A percentile compares a stretch with the other conserved stretches of the same genome.
phyloP scores from a whole-genome alignment of 2,113 vertebrate species.

The Eurystomus gularis region DNA sequence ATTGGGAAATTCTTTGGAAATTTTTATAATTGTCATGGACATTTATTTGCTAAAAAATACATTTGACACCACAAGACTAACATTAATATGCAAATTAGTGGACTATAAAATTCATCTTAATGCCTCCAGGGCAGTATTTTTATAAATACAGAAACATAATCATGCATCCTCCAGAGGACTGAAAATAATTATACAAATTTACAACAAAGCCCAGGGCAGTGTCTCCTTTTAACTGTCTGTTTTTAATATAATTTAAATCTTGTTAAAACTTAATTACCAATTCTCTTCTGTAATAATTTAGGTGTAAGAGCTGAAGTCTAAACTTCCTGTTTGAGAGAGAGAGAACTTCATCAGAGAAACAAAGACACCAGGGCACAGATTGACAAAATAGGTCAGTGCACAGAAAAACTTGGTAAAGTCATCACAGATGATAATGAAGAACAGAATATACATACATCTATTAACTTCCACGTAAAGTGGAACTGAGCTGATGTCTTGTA shows the following conservation, averaged over 20 bases:
- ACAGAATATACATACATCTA: conserved; percentile 38
- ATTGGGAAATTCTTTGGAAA: conserved; percentile 12
- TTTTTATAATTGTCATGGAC: conserved; percentile 59
- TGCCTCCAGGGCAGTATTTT: conserved; percentile 80
- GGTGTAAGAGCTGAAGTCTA: conserved; percentile 88
- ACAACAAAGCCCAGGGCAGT: conserved; percentile 82
- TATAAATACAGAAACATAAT: conserved; percentile 86
- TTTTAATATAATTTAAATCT: conserved; percentile 85
- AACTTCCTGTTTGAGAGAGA: conserved; percentile 85
- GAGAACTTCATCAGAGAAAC: conserved; percentile 85
- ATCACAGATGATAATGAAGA: conserved; percentile 71
- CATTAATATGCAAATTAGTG: conserved; percentile 78
- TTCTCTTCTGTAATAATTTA: conserved; percentile 80
- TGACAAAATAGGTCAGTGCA: conserved; percentile 75
- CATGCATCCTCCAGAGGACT: conserved; percentile 79
- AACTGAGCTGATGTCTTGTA: not conserved
- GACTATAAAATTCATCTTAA: conserved; percentile 78
- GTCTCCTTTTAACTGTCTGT: conserved; percentile 80
- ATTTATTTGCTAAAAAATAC: conserved; percentile 60
- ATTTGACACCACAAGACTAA: conserved; percentile 62
- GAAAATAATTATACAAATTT: conserved; percentile 85
- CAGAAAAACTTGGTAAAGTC: conserved; percentile 71
- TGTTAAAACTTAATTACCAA: conserved; percentile 85
- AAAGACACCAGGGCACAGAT: conserved; percentile 76
- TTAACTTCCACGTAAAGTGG: not conserved